Evolutionary conservation across 1,140 invertebrate genomes (phyloP).

Genomic region (Drosophila ananassae): DNA sequence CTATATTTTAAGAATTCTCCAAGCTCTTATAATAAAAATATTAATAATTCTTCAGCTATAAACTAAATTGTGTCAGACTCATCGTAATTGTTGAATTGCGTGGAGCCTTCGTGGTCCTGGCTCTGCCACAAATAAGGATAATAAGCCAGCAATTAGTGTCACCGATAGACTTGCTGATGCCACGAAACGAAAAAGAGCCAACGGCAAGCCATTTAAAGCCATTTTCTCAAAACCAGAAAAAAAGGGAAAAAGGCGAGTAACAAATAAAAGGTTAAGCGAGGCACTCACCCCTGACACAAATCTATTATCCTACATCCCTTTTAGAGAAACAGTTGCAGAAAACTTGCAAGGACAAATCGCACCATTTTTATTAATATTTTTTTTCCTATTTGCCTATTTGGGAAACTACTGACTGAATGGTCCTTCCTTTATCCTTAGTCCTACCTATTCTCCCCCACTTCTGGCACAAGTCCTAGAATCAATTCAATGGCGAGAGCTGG

Average conservation of each 20-base stretch:
- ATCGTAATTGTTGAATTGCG: constrained; percentile 69
- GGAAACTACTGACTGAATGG: constrained; percentile 69
- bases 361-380: constrained; percentile 77
- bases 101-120: constrained; percentile 30
- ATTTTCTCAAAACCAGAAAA: constrained; percentile 33
- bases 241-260: not conserved
- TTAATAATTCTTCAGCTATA: constrained; percentile 2
- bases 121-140: constrained; percentile 45
- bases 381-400: constrained; percentile 78
- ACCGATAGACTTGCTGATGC: constrained; percentile 61
- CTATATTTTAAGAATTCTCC: not conserved
- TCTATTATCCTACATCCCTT: constrained; percentile 46
- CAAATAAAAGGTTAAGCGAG: constrained; percentile 41
- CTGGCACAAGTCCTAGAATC: constrained; percentile 34
- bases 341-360: constrained; percentile 69
- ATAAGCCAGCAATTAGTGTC: constrained; percentile 79
- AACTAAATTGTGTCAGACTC: constrained; percentile 43
- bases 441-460: constrained; percentile 16
- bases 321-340: constrained; percentile 16
- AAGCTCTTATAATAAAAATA: too few relatives aligned
- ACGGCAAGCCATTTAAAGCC: constrained; percentile 47
- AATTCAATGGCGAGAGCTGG: constrained; percentile 63
- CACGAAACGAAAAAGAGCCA: constrained; percentile 27
- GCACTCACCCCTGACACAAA: constrained; percentile 20
- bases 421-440: constrained; percentile 31